A percentile compares a stretch with the other conserved stretches of the same genome.
These are phyloP conservation scores for Erebia epiphron DNA, from an alignment of 2,888 invertebrate genomes.

Conservation along the genomic window DNA sequence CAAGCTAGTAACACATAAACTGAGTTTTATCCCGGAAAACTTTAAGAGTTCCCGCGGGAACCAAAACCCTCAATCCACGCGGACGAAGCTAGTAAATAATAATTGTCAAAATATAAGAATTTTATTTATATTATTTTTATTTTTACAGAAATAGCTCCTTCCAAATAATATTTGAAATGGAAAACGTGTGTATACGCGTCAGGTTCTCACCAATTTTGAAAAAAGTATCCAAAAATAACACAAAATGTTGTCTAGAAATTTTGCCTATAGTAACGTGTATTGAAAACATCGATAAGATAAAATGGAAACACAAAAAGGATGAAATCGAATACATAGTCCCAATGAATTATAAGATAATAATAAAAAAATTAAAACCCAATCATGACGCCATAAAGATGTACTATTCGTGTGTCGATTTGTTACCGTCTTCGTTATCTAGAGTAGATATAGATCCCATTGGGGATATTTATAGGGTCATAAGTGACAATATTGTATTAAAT, in stretches of 20 bases:
- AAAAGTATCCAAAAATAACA: conserved; percentile 49
- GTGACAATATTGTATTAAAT: conserved; percentile 56
- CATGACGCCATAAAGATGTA: conserved; percentile 53
- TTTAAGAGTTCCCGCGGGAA: too few relatives aligned
- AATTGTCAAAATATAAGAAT: not conserved
- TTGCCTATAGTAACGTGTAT: conserved; percentile 62
- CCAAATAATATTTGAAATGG: conserved; percentile 48
- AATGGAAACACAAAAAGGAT: conserved; percentile 57
- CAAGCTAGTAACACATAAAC: too few relatives aligned
- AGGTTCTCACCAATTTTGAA: conserved; percentile 64
- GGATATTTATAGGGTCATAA: conserved; percentile 55
- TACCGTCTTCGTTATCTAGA: conserved; percentile 44
- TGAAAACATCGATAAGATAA: conserved; percentile 63
- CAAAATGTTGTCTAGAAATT: conserved; percentile 66
- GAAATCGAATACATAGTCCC: conserved; percentile 65
- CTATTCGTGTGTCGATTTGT: conserved; percentile 71
- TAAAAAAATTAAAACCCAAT: conserved; percentile 52
- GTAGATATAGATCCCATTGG: conserved; percentile 47
- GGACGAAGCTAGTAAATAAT: too few relatives aligned
- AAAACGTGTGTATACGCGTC: conserved; percentile 58
- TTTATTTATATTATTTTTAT: conserved; percentile 39
- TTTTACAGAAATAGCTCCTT: conserved; percentile 35
- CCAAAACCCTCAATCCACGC: too few relatives aligned
- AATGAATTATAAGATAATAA: conserved; percentile 66
- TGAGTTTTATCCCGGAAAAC: too few relatives aligned